phyloP scores from a whole-genome alignment of 1,140 invertebrate genomes.

The Pseudobourletiella spinata region DNA sequence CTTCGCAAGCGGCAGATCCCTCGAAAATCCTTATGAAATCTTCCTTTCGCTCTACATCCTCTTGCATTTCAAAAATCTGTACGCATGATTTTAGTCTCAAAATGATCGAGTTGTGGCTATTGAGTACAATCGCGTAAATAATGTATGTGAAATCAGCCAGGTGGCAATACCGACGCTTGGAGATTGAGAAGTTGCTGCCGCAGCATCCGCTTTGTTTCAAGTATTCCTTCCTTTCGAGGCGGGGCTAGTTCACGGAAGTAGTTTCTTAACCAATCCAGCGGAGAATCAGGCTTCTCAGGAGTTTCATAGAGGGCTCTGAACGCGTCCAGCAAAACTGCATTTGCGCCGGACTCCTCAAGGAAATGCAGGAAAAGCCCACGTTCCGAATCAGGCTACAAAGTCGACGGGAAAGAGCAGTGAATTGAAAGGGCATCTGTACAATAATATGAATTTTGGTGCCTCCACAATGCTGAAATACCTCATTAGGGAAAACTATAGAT shows the following conservation, averaged over 20 bases:
- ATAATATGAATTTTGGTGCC: background rate
- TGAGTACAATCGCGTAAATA: too few species aligned
- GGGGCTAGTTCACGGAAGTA: conserved; percentile 5
- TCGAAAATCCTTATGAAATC: too few species aligned
- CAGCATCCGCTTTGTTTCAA: background rate
- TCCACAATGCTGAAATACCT: background rate
- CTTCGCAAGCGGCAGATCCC: background rate
- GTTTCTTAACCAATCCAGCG: background rate
- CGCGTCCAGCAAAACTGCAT: background rate
- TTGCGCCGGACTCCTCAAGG: background rate
- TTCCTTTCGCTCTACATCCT: background rate
- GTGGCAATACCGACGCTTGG: background rate
- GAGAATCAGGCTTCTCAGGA: conserved; percentile 8
- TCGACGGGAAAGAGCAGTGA: background rate
- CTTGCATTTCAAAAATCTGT: background rate
- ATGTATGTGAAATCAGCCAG: background rate
- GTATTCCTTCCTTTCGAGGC: background rate
- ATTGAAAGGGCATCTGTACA: background rate
- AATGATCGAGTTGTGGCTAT: background rate
- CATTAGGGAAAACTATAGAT: background rate
- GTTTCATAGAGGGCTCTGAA: background rate
- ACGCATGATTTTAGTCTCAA: background rate
- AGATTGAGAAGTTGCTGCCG: background rate
- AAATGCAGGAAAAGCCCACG: background rate
- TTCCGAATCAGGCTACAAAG: background rate